Base-by-base conservation (phyloP, 2,797 vertebrate species). In the Microctenopoma stevenorrisi region DNA sequence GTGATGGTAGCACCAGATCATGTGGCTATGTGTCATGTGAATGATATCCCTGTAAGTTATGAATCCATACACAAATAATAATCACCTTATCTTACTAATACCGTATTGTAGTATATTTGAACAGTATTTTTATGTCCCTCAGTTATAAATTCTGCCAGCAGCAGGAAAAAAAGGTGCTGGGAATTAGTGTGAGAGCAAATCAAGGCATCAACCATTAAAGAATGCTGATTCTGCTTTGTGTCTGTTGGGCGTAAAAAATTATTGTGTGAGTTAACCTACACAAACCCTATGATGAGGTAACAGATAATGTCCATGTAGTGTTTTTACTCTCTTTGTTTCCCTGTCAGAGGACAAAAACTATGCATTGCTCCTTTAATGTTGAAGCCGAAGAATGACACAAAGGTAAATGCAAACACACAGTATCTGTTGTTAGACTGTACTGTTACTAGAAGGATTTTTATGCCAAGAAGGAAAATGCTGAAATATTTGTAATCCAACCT, bases 191-290 rank as follows among this genome's bases (percentile, higher is more conserved):
- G 22, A 22, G 22, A 22, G 22, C 22, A 22, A 37, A 37, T 37
- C 35, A 37, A 9, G 35, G 3, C 35, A 37, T 37, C 35, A 44
- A 7, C 0, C 2, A 0, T 7, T 5, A 44, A 22, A 47, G 22
- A 22, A 22, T 22, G 22, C 22, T 22, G 22, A 22, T 22, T 22
- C 22, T 22, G 22, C 22, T 22, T 22, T 22, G 22, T 10, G 15
- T 22, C 44, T 47, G 44, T n/a, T 37, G 58, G 58, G 47, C 25
- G 58, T 48, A 44, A 44, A 25, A 48, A 60, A 22, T 1, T 22
- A 22, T 22, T 22, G 22, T 22, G 22, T 22, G 22, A 22, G 22
- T 22, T 22, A 22, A 22, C 22, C 22, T 22, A 22, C 22, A 22
- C 22, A 22, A 22, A 22, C 22, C 1, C 22, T 22, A 22, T 22